These are phyloP conservation scores for Bubalus kerabau DNA, from an alignment of 2,113 vertebrate species.

Conservation along the genomic window DNA sequence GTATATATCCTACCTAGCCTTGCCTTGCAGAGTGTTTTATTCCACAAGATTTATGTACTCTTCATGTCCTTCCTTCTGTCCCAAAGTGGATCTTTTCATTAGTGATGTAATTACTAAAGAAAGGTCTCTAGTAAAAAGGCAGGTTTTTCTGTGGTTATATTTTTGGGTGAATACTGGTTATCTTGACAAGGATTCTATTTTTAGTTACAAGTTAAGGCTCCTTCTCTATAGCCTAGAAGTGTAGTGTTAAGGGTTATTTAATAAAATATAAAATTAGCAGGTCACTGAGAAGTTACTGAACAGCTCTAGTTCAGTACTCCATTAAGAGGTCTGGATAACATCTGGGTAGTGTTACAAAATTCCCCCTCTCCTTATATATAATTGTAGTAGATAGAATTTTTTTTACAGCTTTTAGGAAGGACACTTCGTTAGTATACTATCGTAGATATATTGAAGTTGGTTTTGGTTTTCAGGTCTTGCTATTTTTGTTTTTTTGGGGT, in stretches of 20 bases:
- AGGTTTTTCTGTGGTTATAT: neutral
- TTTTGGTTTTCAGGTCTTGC: conserved; percentile 1
- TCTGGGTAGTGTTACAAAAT: neutral
- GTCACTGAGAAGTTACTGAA: neutral
- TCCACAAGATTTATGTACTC: neutral
- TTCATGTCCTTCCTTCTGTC: neutral
- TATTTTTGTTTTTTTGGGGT: neutral
- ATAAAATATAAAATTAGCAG: neutral
- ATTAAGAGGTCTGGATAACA: neutral
- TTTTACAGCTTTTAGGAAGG: neutral
- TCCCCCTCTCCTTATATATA: neutral
- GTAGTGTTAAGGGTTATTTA: neutral
- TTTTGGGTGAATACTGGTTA: neutral
- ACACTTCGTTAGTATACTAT: neutral
- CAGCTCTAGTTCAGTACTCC: neutral
- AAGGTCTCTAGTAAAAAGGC: neutral
- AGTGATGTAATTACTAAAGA: neutral
- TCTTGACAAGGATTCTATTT: neutral
- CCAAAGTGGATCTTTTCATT: neutral
- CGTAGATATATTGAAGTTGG: neutral
- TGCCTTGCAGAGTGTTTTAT: neutral
- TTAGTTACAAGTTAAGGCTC: neutral
- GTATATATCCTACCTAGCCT: neutral
- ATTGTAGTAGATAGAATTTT: neutral
- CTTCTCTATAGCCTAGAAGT: neutral